Conservation (phyloP, 2,113 vertebrate species). For the Xyliphius kryptos region DNA sequence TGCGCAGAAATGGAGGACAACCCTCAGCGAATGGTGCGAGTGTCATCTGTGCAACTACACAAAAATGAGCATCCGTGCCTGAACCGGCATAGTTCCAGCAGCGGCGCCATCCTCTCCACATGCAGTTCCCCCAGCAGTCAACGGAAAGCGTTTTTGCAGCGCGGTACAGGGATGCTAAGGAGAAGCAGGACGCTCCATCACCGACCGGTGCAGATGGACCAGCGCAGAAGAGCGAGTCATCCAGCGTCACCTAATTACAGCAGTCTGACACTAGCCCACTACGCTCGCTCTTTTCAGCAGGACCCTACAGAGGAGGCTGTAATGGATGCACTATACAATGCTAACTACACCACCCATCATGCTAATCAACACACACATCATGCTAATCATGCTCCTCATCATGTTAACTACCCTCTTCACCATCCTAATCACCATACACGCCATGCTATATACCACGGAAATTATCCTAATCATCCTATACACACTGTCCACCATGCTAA, state of each 20-base stretch:
- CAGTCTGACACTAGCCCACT: slow-evolving; percentile 57
- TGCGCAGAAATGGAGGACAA: slow-evolving; percentile 38
- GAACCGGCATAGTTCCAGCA: slow-evolving; percentile 66
- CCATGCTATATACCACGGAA: background rate
- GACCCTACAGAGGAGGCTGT: slow-evolving; percentile 19
- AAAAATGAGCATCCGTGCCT: slow-evolving; percentile 61
- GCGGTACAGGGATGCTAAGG: slow-evolving; percentile 55
- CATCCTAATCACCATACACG: background rate
- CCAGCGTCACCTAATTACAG: slow-evolving; percentile 62
- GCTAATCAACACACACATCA: slow-evolving; percentile 4
- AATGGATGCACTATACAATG: background rate
- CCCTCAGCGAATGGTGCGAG: slow-evolving; percentile 54
- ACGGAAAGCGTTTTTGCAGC: slow-evolving; percentile 50
- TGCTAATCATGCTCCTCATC: slow-evolving; percentile 5
- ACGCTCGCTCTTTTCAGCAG: slow-evolving; percentile 35
- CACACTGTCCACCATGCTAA: slow-evolving; percentile 5
- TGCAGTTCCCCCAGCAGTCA: slow-evolving; percentile 66
- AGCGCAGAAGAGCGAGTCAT: slow-evolving; percentile 65
- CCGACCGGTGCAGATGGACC: slow-evolving; percentile 54
- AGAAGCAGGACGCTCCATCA: slow-evolving; percentile 66
- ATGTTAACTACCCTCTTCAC: background rate
- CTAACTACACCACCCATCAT: background rate
- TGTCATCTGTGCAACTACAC: slow-evolving; percentile 62
- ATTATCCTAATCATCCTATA: background rate
- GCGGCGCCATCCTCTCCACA: slow-evolving; percentile 62